Evolutionary conservation across 2,113 vertebrate genomes (phyloP), one percentile per base, ranked within the genome.

Genomic region (Mola mola): DNA sequence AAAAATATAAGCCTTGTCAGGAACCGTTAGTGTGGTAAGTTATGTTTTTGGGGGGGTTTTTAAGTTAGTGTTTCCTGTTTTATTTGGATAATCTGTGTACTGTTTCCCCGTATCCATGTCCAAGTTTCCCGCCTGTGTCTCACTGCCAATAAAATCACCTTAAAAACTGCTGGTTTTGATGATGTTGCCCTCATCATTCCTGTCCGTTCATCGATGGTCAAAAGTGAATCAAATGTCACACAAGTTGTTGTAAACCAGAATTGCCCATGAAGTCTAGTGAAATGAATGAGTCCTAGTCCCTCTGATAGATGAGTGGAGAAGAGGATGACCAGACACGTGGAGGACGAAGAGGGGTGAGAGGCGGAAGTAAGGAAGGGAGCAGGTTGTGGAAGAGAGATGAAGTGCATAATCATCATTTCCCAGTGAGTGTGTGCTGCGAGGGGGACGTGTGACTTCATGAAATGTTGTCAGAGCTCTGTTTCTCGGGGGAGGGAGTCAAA

Each of bases 381-480:
- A 70, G 43, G 46, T 59, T 41, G 22, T 63, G 50, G 34, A 42
- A 5, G 37, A 62, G 22, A 46, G 43, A 4, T 31, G 37, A 81
- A 79, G 69, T 77, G 58, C 26, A 34, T 71, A 8, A 6, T 72
- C 41, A 41, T 51, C 1, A 31, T 49, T 55, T 69, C 37, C 64
- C 55, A 49, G 67, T 79, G 59, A 71, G 28, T 43, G 37, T 60
- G 78, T 17, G 43, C 17, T 61, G 70, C 34, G 17, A 66, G 49
- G 31, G 15, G 8, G 50, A 49, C 13, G 6, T 75, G 63, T 58
- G 41, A 64, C n/a, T 59, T 57, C 1, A 42, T 56, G 51, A 64
- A 72, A 43, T 53, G 19, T 42, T 63, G 29, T 51, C 40, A 46
- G 50, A 55, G 69, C 56, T 79, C 58, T 72, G 43, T 37, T 74